phyloP scores from a whole-genome alignment of 2,113 vertebrate species.

The Azemiops feae region DNA sequence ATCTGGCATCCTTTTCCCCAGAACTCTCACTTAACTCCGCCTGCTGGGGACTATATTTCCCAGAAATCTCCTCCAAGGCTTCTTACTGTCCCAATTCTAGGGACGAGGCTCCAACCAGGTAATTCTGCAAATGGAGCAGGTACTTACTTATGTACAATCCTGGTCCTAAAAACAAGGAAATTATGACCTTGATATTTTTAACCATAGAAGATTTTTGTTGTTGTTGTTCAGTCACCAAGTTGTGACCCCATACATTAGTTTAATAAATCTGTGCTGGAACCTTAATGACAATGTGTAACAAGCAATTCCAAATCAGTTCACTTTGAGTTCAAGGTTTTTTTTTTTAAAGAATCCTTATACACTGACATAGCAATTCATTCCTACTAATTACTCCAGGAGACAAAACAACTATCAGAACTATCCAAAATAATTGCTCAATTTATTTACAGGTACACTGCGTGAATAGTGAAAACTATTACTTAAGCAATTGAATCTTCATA shows the following conservation, averaged over 20 bases:
- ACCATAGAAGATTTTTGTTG: not conserved
- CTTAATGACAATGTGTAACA: slow-evolving; percentile 23
- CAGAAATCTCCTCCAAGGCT: not conserved
- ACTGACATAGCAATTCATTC: not conserved
- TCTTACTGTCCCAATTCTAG: not conserved
- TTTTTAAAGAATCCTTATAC: not conserved
- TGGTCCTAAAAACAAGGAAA: not conserved
- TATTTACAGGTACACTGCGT: not conserved
- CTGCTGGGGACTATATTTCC: not conserved
- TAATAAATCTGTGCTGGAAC: not conserved
- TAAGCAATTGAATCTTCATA: slow-evolving; percentile 9
- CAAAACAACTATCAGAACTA: not conserved
- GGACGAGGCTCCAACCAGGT: not conserved
- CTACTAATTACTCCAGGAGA: not conserved
- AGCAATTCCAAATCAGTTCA: not conserved
- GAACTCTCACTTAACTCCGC: not conserved
- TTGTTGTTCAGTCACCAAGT: not conserved
- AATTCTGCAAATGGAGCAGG: not conserved
- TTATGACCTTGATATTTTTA: not conserved
- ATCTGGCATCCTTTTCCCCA: not conserved
- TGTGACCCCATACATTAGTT: not conserved
- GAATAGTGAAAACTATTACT: not conserved
- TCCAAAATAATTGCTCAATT: slow-evolving; percentile 1
- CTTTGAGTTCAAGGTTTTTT: not conserved
- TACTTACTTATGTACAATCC: too few relatives aligned